Evolutionary conservation across 1,140 invertebrate genomes (phyloP).

Genomic region (Aphelenchoides avenae): DNA sequence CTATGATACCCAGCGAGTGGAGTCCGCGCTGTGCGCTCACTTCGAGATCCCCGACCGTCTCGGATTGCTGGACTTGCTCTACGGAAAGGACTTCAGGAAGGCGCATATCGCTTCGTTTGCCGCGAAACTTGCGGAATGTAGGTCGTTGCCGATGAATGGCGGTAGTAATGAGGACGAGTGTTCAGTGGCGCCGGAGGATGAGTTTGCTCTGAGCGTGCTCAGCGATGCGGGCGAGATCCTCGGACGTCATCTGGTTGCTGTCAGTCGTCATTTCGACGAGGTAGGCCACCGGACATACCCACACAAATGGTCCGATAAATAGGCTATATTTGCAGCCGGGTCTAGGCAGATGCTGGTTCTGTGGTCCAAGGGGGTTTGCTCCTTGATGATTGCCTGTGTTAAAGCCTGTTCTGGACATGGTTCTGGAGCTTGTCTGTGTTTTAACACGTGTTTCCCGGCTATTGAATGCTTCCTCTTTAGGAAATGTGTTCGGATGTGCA

Average conservation of each 20-base stretch:
- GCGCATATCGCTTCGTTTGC: conserved; percentile 43
- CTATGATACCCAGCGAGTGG: conserved; percentile 69
- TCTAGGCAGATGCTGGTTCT: too few species aligned
- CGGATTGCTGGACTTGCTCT: conserved; percentile 48
- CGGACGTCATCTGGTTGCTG: conserved; percentile 70
- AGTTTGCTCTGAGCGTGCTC: conserved; percentile 71
- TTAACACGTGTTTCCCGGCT: not conserved
- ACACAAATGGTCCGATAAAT: too few species aligned
- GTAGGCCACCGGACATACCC: too few species aligned
- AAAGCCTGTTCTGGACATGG: too few species aligned
- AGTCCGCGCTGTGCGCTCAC: conserved; percentile 72
- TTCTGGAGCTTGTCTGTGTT: not conserved
- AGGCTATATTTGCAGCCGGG: too few species aligned
- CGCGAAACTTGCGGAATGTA: conserved; percentile 34
- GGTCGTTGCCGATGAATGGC: conserved; percentile 5
- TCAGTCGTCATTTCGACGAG: conserved; percentile 69
- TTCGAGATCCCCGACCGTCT: conserved; percentile 69
- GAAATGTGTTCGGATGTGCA: conserved; percentile 68
- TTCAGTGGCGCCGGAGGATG: conserved; percentile 65
- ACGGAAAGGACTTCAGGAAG: conserved; percentile 49
- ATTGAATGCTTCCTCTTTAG: conserved; percentile 62
- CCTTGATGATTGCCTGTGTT: too few species aligned
- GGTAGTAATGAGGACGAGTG: conserved; percentile 15
- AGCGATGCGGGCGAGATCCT: conserved; percentile 72
- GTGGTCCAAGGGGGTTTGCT: too few species aligned